Evolutionary conservation across 2,797 vertebrate species (phyloP).

Genomic region (Artibeus lituratus): DNA sequence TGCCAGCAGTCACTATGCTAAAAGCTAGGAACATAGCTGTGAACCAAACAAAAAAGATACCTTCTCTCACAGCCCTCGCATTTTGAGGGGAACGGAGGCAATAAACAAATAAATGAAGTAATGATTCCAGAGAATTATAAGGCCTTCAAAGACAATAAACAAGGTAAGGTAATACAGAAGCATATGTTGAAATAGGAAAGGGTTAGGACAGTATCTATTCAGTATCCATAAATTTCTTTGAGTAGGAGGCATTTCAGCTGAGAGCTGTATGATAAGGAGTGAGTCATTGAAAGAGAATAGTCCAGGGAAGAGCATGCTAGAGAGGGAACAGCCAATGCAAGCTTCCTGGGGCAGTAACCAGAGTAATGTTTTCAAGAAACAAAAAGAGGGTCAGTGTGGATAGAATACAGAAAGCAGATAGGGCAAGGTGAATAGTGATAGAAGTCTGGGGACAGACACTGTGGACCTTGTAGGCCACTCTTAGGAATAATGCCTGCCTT

Average conservation of each 20-base stretch:
- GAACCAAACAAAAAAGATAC: neutral
- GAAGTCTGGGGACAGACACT: neutral
- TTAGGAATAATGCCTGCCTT: neutral
- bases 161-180: neutral
- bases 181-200: neutral
- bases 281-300: neutral
- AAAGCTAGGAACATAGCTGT: neutral
- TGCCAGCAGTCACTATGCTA: neutral
- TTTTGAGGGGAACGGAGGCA: neutral
- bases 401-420: neutral
- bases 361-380: neutral
- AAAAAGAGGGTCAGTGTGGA: neutral
- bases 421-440: neutral
- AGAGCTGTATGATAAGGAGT: neutral
- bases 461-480: too few species aligned
- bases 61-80: neutral
- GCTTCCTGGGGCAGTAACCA: neutral
- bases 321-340: neutral
- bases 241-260: neutral
- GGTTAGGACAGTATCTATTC: neutral
- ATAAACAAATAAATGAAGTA: neutral
- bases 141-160: neutral
- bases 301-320: neutral
- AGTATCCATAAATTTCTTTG: neutral
- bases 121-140: neutral